Conservation (phyloP, 1,140 invertebrate species). For the Neelides sp. region DNA sequence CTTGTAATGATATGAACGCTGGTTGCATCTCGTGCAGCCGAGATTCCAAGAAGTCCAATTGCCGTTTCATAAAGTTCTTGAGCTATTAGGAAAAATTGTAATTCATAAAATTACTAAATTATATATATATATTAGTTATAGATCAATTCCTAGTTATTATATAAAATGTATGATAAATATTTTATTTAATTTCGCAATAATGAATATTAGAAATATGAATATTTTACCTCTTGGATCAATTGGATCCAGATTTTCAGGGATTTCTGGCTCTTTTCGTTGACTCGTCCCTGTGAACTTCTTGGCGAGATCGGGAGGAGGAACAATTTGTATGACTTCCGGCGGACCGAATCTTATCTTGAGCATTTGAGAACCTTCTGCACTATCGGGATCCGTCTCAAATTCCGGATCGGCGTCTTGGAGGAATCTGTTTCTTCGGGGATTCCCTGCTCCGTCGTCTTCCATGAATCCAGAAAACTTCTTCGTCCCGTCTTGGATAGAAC, state of each 20-base stretch:
- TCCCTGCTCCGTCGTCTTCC: no score
- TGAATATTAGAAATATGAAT: neutral
- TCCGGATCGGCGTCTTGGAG: no score
- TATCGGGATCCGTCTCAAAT: conserved; percentile 7
- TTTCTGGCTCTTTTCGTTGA: conserved; percentile 6
- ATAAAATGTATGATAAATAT: no score
- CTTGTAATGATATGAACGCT: conserved; percentile 32
- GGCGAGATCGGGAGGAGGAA: conserved; percentile 21
- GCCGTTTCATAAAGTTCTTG: conserved; percentile 54
- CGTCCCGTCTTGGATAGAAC: no score
- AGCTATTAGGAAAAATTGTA: no score
- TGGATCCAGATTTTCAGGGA: conserved; percentile 5
- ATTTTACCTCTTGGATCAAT: conserved; percentile 18
- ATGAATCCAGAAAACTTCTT: no score
- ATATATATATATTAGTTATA: no score
- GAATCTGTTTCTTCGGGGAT: no score
- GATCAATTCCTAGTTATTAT: no score
- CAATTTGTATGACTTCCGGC: conserved; percentile 22
- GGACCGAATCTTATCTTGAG: conserved; percentile 16
- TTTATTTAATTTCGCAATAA: no score
- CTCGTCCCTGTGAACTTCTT: conserved; percentile 8
- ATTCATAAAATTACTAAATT: no score
- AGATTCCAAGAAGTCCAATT: conserved; percentile 41
- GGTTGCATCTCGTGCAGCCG: conserved; percentile 42
- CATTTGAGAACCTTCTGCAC: conserved; percentile 3